Evolutionary conservation across 35 echinoderm and acorn worm species (phyloP), one percentile per base, ranked within the genome.

Genomic region (Eucidaris tribuloides): DNA sequence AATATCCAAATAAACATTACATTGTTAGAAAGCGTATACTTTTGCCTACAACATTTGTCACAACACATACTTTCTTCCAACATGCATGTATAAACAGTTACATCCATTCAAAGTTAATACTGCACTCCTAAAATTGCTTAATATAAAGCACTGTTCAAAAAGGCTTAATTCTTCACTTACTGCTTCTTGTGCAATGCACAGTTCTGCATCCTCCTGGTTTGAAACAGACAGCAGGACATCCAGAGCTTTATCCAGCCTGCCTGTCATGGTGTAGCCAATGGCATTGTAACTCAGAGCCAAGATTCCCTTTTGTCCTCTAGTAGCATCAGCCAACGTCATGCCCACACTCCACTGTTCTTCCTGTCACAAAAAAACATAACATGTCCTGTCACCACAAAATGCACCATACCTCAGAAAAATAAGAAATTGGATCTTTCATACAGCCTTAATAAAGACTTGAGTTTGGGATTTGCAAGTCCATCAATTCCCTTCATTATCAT

Each of bases 251-350:
- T 86, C 80, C 23, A 85, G 22, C 36, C 79, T 88, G 4, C 85
- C 89, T 7, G 62, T 79, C 94, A 97, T 97, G 39, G 58, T 76
- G 81, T 81, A 84, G 37, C 89, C 94, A 45, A 97, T 58, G 45
- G 81, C 61, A 59, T 97, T 85, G 46, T 97, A 97, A 72, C 89
- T 97, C 42, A 81, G 83, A 19, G 84, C 46, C 11, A 92, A 81
- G 39, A 84, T 63, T 46, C 78, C 61, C 23, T 71, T 62, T 27
- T 52, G 62, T 61, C 68, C 76, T 32, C 94, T 76, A 15, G 84
- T 97, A 17, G 89, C 71, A 89, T 97, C 94, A 20, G 89, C 89
- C 45, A 97, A 36, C 14, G 94, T 97, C 94, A 92, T 89, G 20
- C 89, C 94, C 9, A 97, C 38, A 55, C 88, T 41, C 88, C 83